These are phyloP conservation scores for Eupsittula cactorum DNA, from an alignment of 2,113 vertebrate species.

Conservation along the genomic window DNA sequence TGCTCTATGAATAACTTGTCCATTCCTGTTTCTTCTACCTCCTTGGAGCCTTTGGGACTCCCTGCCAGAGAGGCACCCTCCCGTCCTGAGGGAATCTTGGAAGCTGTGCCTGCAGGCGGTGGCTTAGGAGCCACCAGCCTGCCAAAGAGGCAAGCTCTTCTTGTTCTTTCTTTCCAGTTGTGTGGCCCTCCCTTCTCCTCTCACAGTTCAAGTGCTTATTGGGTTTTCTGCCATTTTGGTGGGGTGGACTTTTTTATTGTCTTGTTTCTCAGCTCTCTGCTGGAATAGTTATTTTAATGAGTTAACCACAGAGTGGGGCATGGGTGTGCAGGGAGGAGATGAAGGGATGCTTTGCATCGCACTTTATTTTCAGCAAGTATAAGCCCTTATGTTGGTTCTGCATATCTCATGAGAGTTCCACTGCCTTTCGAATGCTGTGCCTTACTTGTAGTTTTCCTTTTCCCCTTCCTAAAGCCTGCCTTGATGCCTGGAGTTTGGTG, in stretches of 20 bases:
- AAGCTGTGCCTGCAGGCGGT: background rate
- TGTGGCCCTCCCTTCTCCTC: background rate
- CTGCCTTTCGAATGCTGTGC: background rate
- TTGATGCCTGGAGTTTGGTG: background rate
- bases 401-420: fast-evolving
- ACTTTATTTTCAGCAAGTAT: background rate
- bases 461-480: background rate
- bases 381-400: background rate
- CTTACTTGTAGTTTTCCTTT: background rate
- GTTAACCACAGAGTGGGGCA: background rate
- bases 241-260: background rate
- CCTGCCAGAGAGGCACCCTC: background rate
- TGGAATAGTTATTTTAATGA: background rate
- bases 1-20: background rate
- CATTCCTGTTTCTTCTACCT: background rate
- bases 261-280: background rate
- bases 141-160: background rate
- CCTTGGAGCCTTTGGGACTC: background rate
- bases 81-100: background rate
- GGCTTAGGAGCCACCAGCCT: background rate
- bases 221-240: conserved; percentile 24
- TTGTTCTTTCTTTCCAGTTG: background rate
- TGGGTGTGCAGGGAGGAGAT: background rate
- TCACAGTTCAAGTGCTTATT: background rate
- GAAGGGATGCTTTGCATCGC: background rate